Evolutionary conservation across 2,888 invertebrate species (phyloP), one percentile per base, ranked within the genome.

Genomic region (Andricus curvator): DNA sequence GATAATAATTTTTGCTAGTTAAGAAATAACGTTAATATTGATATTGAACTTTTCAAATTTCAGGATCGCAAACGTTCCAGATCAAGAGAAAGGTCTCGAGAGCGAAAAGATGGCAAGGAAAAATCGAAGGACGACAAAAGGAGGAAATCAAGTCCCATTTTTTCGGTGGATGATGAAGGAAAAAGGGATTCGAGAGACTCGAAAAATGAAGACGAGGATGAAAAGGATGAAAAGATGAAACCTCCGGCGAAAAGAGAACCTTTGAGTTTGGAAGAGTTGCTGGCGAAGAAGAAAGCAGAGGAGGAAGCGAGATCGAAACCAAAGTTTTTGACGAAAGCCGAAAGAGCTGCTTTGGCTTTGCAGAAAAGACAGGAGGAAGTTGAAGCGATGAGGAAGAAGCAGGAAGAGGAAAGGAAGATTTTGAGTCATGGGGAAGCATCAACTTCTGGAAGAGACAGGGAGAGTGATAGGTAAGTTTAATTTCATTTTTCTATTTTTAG

Each of bases 201-300:
- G 6, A 17, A 91, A 4, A 83, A 84, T 20, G 92, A 92, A 44
- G 90, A 92, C 11, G 86, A 91, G 6, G 88, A 88, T 1, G 87
- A 89, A 4, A 81, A 81, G 2, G 91, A 92, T 11, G 87, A 86
- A 29, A 87, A 89, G 44, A 0, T 66, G 0, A 86, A 88, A 44
- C 62, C 80, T 29, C 80, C 88, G 44, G 67, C 85, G 0, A 96
- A 96, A 87, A 95, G 94, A 77, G 99, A 99, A 90, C 99, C 99
- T 0, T 93, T 99, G 22, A 99, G 99, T 8, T 93, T 99, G 80
- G 99, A 99, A 92, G 99, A 99, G 92, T 93, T 99, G 64, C 93
- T 99, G 74, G 97, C 98, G 0, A 99, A 98, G 93, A 99, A 99
- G 91, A 99, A 99, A 90, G 98, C 98, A 0, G 99, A 99, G 91